These are phyloP conservation scores for Mya arenaria DNA, from an alignment of 1,140 invertebrate genomes.

Conservation along the genomic window DNA sequence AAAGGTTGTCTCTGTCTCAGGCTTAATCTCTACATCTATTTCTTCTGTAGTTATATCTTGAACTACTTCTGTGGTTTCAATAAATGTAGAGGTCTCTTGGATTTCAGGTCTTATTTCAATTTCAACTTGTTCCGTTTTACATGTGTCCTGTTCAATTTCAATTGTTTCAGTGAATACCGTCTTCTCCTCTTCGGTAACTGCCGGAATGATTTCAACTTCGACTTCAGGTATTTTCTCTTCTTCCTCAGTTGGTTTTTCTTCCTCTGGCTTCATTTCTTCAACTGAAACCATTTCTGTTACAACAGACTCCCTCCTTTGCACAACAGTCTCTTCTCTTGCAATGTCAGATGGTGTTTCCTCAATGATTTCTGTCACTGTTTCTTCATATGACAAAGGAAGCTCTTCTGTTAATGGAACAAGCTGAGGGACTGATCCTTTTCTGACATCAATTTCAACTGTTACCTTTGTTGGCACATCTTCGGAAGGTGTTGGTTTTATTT, in stretches of 20 bases:
- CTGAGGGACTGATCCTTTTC: neutral
- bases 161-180: neutral
- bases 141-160: conserved; percentile 6
- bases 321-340: neutral
- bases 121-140: neutral
- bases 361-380: neutral
- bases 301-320: neutral
- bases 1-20: neutral
- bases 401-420: neutral
- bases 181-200: neutral
- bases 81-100: neutral
- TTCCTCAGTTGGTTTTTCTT: neutral
- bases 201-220: neutral
- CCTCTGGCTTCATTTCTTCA: neutral
- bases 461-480: too few relatives aligned
- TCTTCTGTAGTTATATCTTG: neutral
- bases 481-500: neutral
- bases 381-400: neutral
- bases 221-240: neutral
- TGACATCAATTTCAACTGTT: neutral
- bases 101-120: neutral
- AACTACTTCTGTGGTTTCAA: neutral
- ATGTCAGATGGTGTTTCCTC: neutral
- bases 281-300: neutral
- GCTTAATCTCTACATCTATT: neutral